Percentiles rank a stretch among this genome's conserved stretches.
Conservation (phyloP, 2,113 vertebrate genomes). For the Tauraco erythrolophus region DNA sequence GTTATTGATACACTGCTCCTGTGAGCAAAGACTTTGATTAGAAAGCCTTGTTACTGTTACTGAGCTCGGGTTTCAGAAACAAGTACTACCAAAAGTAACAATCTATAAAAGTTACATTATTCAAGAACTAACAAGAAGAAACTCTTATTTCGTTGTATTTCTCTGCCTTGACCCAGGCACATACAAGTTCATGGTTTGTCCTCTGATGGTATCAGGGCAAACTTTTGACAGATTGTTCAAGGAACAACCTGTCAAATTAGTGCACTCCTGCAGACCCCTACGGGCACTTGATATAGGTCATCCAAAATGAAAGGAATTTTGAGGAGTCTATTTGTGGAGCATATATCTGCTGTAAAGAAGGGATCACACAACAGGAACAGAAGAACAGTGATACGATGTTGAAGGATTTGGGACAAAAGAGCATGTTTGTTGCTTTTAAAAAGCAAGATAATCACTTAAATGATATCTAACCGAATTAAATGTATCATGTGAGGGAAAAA, state of each 20-base stretch:
- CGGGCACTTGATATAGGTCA: neutral
- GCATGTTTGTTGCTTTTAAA: neutral
- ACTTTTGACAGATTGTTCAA: too few relatives aligned
- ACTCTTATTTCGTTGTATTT: neutral
- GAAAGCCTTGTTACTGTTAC: neutral
- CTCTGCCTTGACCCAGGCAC: neutral
- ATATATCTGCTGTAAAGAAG: neutral
- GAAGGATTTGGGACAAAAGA: neutral
- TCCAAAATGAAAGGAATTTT: neutral
- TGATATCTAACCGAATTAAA: neutral
- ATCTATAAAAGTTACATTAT: neutral
- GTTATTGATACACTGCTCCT: neutral
- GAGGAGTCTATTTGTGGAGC: neutral
- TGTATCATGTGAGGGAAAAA: neutral
- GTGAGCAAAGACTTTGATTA: neutral
- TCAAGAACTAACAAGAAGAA: neutral
- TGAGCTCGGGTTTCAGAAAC: neutral
- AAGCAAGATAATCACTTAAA: neutral
- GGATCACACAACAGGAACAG: neutral
- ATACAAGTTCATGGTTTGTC: neutral
- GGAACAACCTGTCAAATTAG: neutral
- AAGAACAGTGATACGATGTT: neutral
- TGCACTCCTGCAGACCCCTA: accelerated
- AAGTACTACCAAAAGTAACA: neutral
- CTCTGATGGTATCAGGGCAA: neutral